These are phyloP conservation scores for Metridium senile DNA, from an alignment of 92 coral and sea anemone species.

Conservation along the genomic window DNA sequence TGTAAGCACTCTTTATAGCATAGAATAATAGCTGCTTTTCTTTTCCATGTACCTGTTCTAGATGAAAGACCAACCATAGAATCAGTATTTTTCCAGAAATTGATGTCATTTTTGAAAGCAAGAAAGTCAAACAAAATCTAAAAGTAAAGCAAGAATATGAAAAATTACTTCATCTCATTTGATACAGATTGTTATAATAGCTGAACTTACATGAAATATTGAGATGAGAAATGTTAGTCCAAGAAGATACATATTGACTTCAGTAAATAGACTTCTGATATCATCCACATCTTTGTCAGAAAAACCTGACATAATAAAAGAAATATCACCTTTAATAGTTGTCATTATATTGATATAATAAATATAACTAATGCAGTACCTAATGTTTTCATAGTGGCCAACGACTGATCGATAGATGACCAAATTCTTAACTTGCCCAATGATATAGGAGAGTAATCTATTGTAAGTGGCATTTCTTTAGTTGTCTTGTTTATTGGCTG, in stretches of 20 bases:
- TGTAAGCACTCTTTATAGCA: no score
- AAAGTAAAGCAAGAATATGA: no score
- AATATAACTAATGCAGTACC: constrained; percentile 39
- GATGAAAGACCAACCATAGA: constrained; percentile 96
- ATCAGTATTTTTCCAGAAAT: constrained; percentile 80
- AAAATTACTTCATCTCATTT: no score
- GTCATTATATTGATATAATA: neutral
- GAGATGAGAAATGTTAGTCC: constrained; percentile 88
- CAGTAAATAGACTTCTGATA: constrained; percentile 85
- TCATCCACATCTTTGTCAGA: constrained; percentile 96
- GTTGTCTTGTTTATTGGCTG: constrained; percentile 81
- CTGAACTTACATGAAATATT: constrained; percentile 74
- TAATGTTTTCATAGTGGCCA: constrained; percentile 70
- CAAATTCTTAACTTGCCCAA: constrained; percentile 89
- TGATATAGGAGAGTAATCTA: constrained; percentile 87
- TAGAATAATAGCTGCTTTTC: neutral
- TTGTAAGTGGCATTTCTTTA: constrained; percentile 73
- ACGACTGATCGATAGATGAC: constrained; percentile 75
- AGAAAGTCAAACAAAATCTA: constrained; percentile 92
- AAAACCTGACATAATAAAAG: constrained; percentile 77
- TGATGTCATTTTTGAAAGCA: constrained; percentile 95
- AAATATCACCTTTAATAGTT: neutral
- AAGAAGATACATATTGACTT: constrained; percentile 83
- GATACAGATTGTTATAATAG: no score
- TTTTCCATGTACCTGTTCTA: constrained; percentile 67